Conservation (phyloP, 2,888 invertebrate species). For the Pyrocoelia pectoralis region DNA sequence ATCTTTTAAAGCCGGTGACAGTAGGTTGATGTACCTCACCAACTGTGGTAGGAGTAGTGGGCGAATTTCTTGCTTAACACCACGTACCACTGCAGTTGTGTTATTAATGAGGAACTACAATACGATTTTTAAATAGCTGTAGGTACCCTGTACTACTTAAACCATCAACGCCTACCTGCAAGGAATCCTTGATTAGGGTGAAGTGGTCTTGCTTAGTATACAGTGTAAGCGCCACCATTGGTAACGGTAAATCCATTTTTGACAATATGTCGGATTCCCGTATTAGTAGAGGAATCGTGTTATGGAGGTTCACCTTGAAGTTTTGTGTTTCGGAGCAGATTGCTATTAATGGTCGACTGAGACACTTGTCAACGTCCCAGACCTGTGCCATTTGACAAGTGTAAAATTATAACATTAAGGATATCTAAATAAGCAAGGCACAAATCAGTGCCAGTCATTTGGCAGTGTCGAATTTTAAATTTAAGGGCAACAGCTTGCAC, state of each 20-base stretch:
- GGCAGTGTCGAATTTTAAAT: no score
- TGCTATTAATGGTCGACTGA: constrained; percentile 68
- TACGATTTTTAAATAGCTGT: no score
- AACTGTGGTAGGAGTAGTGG: constrained; percentile 89
- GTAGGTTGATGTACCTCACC: constrained; percentile 80
- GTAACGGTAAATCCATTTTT: constrained; percentile 82
- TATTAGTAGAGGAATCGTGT: constrained; percentile 76
- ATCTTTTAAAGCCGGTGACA: constrained; percentile 81
- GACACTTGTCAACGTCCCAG: constrained; percentile 71
- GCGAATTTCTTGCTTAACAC: constrained; percentile 87
- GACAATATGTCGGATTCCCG: constrained; percentile 86
- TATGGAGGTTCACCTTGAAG: constrained; percentile 80
- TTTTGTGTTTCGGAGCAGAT: constrained; percentile 70
- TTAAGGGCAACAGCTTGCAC: no score
- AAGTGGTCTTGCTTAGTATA: constrained; percentile 82
- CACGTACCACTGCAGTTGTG: constrained; percentile 74
- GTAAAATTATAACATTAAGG: no score
- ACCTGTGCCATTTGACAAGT: no score
- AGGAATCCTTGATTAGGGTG: constrained; percentile 75
- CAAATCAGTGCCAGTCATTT: no score
- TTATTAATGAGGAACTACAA: constrained; percentile 75
- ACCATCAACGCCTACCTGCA: constrained; percentile 70
- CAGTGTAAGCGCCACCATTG: constrained; percentile 81
- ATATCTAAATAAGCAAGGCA: no score
- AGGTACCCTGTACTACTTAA: no score